Conservation (phyloP, 2,113 vertebrate species). For the Poecilia latipinna region DNA sequence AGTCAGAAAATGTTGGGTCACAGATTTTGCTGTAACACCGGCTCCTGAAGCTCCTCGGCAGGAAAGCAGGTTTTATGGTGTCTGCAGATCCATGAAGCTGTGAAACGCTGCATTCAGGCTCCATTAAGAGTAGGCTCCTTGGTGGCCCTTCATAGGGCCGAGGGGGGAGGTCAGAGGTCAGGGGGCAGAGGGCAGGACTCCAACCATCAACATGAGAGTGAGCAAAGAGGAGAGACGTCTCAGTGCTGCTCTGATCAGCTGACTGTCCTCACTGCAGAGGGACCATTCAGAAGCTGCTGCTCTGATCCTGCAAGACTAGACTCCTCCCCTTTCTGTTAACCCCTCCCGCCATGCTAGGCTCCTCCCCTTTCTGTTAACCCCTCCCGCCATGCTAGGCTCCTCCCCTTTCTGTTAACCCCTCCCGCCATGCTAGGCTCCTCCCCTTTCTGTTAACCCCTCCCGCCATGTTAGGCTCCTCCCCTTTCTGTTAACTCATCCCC, state of each 20-base stretch:
- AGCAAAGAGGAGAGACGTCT: conserved; percentile 45
- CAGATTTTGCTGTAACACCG: too few species aligned
- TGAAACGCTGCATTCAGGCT: neutral
- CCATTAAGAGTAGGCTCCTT: conserved; percentile 21
- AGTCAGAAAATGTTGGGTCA: too few species aligned
- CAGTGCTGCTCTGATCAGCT: neutral
- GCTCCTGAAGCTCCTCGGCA: too few species aligned
- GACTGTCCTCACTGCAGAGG: neutral
- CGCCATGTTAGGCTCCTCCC: neutral
- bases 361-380: too few species aligned
- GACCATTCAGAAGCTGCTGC: too few species aligned
- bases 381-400: neutral
- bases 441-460: too few species aligned
- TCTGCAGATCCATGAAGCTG: too few species aligned
- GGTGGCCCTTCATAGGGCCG: conserved; percentile 4
- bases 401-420: neutral
- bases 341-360: too few species aligned
- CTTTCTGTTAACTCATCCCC: neutral
- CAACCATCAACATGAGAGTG: conserved; percentile 35
- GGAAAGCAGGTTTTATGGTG: too few species aligned
- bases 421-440: too few species aligned
- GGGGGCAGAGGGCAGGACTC: conserved; percentile 3
- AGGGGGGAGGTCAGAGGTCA: conserved; percentile 34
- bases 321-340: too few species aligned
- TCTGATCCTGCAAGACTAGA: too few species aligned